Evolutionary conservation across 2,797 vertebrate genomes (phyloP).

Genomic region (Sternarchorhynchus goeldii): DNA sequence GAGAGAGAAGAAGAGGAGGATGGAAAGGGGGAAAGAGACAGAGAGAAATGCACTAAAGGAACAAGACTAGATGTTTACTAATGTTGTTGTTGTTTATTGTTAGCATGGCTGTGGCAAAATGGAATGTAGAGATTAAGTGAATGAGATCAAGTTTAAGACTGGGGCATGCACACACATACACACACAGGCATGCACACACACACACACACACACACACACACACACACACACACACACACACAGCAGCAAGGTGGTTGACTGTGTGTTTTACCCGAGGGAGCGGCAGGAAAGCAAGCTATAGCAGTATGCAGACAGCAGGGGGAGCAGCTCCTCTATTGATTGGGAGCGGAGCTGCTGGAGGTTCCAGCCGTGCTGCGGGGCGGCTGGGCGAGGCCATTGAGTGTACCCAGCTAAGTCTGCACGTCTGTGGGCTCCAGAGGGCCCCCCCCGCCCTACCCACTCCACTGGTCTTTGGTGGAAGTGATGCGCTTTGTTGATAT

Average conservation of each 20-base stretch:
- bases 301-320: constrained; percentile 86
- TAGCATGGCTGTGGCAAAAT: constrained; percentile 17
- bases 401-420: constrained; percentile 36
- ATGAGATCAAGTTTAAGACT: constrained; percentile 10
- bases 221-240: background rate
- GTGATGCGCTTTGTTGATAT: constrained; percentile 43
- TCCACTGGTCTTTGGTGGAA: constrained; percentile 34
- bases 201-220: background rate
- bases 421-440: constrained; percentile 43
- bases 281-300: constrained; percentile 74
- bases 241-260: background rate
- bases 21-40: background rate
- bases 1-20: background rate
- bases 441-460: constrained; percentile 31
- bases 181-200: background rate
- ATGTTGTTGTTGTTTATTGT: constrained; percentile 28
- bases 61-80: background rate
- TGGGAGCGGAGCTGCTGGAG: constrained; percentile 30
- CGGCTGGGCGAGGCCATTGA: constrained; percentile 37
- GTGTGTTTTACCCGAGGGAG: constrained; percentile 49
- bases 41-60: too few relatives aligned
- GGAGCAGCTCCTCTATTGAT: constrained; percentile 95
- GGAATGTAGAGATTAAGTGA: constrained; percentile 8
- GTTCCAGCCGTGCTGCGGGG: constrained; percentile 45
- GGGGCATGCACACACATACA: background rate